Conservation (phyloP, 2,888 invertebrate species). For the Pristionchus entomophagus region DNA sequence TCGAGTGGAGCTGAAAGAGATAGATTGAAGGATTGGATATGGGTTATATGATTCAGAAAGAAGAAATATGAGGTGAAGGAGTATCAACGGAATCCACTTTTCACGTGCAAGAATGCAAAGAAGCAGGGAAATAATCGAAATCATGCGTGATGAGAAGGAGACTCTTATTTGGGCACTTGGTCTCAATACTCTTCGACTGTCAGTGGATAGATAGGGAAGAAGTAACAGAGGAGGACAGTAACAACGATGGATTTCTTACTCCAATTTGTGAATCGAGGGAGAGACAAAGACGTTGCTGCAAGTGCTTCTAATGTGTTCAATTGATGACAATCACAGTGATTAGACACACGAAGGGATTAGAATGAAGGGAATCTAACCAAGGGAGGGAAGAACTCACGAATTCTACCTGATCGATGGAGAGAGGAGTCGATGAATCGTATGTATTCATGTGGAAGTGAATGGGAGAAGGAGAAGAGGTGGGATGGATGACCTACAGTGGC, state of each 20-base stretch:
- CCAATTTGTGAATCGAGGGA: constrained; percentile 8
- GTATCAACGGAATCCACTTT: neutral
- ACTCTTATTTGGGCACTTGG: too few species aligned
- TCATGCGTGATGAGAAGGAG: too few species aligned
- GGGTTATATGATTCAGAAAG: too few species aligned
- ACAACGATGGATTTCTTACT: neutral
- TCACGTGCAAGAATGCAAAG: neutral
- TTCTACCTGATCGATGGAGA: constrained; percentile 69
- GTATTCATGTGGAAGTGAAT: constrained; percentile 66
- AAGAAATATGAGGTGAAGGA: too few species aligned
- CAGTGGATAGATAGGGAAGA: neutral
- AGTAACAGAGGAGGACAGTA: neutral
- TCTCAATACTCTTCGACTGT: neutral
- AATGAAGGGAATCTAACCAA: neutral
- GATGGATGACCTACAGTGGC: constrained; percentile 31
- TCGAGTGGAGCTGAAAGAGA: constrained; percentile 6
- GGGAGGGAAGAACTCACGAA: neutral
- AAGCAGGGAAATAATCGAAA: neutral
- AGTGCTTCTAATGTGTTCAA: neutral
- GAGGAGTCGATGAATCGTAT: constrained; percentile 64
- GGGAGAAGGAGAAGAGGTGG: constrained; percentile 62
- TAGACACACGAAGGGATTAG: neutral
- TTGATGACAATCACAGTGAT: neutral
- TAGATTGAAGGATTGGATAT: neutral
- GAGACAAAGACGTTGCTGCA: constrained; percentile 33